Percentiles rank a stretch among this genome's conserved stretches.
Conservation (phyloP, 2,888 invertebrate genomes). For the Trichogramma evanescens region DNA sequence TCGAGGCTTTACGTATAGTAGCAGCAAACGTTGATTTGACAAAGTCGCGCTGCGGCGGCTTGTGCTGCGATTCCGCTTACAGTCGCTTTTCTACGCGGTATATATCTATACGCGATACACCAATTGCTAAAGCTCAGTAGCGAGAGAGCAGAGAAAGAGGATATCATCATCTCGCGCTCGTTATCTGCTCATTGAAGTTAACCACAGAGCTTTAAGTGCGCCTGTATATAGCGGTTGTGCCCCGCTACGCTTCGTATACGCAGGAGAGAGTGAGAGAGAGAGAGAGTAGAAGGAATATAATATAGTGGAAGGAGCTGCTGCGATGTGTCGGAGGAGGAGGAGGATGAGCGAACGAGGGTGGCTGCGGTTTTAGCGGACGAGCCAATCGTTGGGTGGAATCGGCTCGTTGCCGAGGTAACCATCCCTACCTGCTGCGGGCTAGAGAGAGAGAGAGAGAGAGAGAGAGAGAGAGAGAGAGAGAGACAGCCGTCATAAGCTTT, state of each 20-base stretch:
- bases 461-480: constrained; percentile 18
- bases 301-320: background rate
- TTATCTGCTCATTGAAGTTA: constrained; percentile 49
- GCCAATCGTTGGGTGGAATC: constrained; percentile 39
- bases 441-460: constrained; percentile 20
- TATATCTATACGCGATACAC: no score
- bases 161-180: constrained; percentile 30
- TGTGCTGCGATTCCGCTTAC: no score
- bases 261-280: no score
- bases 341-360: constrained; percentile 7
- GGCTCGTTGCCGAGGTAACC: constrained; percentile 47
- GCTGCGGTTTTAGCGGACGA: constrained; percentile 25
- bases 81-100: no score
- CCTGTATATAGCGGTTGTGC: constrained; percentile 18
- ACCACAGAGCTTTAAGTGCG: constrained; percentile 45
- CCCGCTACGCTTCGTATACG: background rate
- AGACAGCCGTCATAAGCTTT: no score
- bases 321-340: background rate
- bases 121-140: no score
- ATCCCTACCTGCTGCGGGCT: constrained; percentile 17
- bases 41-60: no score
- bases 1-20: no score
- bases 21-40: no score
- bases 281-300: no score
- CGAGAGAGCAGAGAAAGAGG: no score